A percentile compares a stretch with the other conserved stretches of the same genome.
These are phyloP conservation scores for Oreocharis arfaki DNA, from an alignment of 2,113 vertebrate species.

Conservation along the genomic window DNA sequence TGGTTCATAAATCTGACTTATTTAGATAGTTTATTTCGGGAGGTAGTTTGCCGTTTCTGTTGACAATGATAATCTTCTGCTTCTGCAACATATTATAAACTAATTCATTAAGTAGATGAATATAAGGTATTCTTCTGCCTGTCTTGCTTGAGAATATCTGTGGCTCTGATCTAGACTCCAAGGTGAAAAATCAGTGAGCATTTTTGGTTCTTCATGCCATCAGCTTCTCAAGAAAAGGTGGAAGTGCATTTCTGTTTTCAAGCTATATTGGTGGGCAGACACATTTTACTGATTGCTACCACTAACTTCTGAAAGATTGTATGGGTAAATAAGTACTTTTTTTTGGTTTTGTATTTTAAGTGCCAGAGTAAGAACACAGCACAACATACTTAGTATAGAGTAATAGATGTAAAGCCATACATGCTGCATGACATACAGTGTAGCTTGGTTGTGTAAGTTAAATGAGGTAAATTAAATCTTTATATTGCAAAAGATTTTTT, in stretches of 20 bases:
- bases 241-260: not conserved
- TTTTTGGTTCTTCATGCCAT: not conserved
- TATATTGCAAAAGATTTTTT: not conserved
- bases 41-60: not conserved
- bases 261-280: not conserved
- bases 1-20: not conserved
- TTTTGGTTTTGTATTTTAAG: not conserved
- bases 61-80: not conserved
- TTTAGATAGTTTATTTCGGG: not conserved
- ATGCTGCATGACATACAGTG: not conserved
- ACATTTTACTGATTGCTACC: not conserved
- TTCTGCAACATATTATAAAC: not conserved
- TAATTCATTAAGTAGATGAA: not conserved
- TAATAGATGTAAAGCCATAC: not conserved
- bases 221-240: not conserved
- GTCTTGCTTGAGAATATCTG: not conserved
- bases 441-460: not conserved
- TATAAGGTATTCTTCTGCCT: not conserved
- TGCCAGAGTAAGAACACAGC: not conserved
- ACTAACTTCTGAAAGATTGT: not conserved
- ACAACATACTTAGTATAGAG: not conserved
- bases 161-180: not conserved
- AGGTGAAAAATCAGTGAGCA: not conserved
- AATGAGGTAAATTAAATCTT: not conserved
- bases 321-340: fast-evolving